Evolutionary conservation across 2,888 invertebrate species (phyloP), one percentile per base, ranked within the genome.

Genomic region (Lysandra coridon): DNA sequence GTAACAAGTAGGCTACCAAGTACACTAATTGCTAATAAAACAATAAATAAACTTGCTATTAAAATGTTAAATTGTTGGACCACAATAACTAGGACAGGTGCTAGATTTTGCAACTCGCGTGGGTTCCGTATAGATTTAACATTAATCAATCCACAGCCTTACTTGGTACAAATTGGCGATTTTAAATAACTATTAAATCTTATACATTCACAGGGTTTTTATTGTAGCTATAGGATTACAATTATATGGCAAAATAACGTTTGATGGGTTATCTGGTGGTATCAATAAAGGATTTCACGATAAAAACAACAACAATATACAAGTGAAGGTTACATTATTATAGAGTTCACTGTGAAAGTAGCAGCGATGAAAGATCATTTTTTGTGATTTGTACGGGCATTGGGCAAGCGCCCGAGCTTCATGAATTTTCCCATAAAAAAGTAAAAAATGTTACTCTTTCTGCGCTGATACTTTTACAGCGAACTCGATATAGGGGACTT

Each of bases 91-190:
- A 49, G 23, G 30, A 75, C 75, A 75, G 75, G 49, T 75, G 75
- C 44, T 49, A 75, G 49, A 37, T 75, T 75, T 75, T 30, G 75
- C 75, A 75, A 75, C 23, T 1, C 10, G 75, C 75, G 75, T 75
- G 23, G 75, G 75, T 75, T 75, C 23, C n/a, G 75, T 23, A 75
- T 75, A 75, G 49, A 49, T 30, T 75, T 75, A 49, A 49, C 75
- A 75, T 75, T 30, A 75, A 75, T 75, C 75, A 75, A 23, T 12
- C 49, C 44, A 12, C 5, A 23, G 14, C 75, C 49, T 23, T 75
- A 75, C 14, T 75, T 49, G 75, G 49, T 49, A 75, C 75, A 75
- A 75, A 75, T 75, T 75, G 75, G 14, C 49, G 75, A 75, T 4
- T 75, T 75, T 37, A 69, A 69, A 37, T 14, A 17, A 33, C 14